Conservation (phyloP, 1,140 invertebrate species). For the Eriocheir sinensis region DNA sequence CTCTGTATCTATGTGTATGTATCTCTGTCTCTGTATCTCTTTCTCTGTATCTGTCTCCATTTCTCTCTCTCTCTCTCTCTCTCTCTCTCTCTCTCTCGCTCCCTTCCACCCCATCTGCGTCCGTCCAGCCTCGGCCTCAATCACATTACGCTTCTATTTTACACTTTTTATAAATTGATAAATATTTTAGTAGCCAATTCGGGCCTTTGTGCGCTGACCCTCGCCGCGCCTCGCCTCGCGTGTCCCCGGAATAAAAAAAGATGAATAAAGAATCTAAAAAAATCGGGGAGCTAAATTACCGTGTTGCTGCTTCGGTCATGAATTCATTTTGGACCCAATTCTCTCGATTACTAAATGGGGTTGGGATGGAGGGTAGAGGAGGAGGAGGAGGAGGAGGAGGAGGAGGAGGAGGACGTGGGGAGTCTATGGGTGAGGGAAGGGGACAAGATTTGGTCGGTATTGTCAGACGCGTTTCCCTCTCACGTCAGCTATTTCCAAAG, state of each 20-base stretch:
- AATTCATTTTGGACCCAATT: constrained; percentile 17
- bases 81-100: background rate
- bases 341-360: constrained; percentile 7
- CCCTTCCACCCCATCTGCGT: constrained; percentile 5
- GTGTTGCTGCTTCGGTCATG: background rate
- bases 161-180: constrained; percentile 27
- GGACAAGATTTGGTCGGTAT: no score
- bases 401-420: background rate
- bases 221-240: no score
- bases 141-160: constrained; percentile 25
- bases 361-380: no score
- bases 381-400: constrained; percentile 1
- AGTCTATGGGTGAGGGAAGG: no score
- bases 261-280: background rate
- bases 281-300: background rate
- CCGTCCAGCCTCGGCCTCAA: background rate
- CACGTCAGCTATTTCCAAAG: no score
- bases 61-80: background rate
- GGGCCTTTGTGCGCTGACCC: constrained; percentile 18
- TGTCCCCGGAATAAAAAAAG: background rate
- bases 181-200: constrained; percentile 26
- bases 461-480: no score
- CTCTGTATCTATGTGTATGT: background rate
- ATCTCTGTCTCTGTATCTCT: background rate
- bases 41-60: no score